Evolutionary conservation across 2,888 invertebrate genomes (phyloP).

Genomic region (Fragum fragum): DNA sequence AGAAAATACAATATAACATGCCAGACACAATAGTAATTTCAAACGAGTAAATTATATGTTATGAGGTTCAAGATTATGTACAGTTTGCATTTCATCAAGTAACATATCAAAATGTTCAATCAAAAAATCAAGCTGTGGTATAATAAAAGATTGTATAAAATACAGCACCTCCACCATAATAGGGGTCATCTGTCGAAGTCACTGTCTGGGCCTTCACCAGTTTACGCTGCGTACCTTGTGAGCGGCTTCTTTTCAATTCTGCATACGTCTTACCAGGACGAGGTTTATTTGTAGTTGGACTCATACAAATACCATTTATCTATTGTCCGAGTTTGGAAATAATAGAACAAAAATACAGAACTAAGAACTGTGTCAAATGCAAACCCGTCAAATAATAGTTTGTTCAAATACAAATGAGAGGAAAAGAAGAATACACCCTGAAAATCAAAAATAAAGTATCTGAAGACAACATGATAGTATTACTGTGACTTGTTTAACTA

Average conservation of each 20-base stretch:
- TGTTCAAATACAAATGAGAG: background rate
- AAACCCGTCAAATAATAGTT: background rate
- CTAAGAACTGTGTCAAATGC: slow-evolving; percentile 11
- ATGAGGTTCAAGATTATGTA: no score
- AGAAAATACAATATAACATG: no score
- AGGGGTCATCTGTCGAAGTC: slow-evolving; percentile 84
- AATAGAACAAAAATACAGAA: slow-evolving; percentile 30
- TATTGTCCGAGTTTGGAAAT: slow-evolving; percentile 85
- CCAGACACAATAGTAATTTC: no score
- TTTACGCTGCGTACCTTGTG: slow-evolving; percentile 93
- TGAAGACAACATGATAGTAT: no score
- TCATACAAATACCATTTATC: slow-evolving; percentile 93
- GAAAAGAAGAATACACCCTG: slow-evolving; percentile 19
- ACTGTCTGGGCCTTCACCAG: slow-evolving; percentile 85
- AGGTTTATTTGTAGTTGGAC: slow-evolving; percentile 88
- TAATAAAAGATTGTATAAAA: slow-evolving; percentile 32
- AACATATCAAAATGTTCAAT: no score
- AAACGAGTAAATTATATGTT: no score
- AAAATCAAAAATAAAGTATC: background rate
- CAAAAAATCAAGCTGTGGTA: background rate
- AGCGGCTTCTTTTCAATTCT: slow-evolving; percentile 94
- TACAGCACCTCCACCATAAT: slow-evolving; percentile 80
- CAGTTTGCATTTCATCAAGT: no score
- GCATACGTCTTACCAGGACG: slow-evolving; percentile 87
- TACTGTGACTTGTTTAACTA: no score